These are phyloP conservation scores for Diceros bicornis DNA, from an alignment of 2,797 vertebrate species.

Conservation along the genomic window DNA sequence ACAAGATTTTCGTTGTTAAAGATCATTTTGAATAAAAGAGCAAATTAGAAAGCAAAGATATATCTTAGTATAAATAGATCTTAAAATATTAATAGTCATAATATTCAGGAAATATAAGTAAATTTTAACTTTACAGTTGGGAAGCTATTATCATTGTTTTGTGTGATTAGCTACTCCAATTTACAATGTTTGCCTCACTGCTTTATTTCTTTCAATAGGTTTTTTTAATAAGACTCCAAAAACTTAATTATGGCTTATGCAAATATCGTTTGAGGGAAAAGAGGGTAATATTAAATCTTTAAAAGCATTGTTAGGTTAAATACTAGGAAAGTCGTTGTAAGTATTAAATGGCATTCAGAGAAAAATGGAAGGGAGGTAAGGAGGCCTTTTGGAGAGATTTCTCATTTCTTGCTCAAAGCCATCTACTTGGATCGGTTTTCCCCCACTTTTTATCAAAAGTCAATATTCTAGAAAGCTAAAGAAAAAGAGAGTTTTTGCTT, in stretches of 20 bases:
- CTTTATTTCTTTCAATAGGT: slow-evolving; percentile 83
- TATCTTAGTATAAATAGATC: slow-evolving; percentile 80
- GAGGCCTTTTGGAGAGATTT: neutral
- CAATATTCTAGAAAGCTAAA: slow-evolving; percentile 42
- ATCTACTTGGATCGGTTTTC: slow-evolving; percentile 2
- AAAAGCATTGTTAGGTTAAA: slow-evolving; percentile 84
- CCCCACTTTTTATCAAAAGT: slow-evolving; percentile 39
- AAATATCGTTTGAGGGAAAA: slow-evolving; percentile 85
- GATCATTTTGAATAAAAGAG: slow-evolving; percentile 82
- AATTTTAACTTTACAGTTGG: slow-evolving; percentile 81
- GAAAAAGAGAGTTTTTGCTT: neutral
- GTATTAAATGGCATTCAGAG: slow-evolving; percentile 67
- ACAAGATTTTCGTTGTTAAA: slow-evolving; percentile 80
- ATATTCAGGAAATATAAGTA: slow-evolving; percentile 81
- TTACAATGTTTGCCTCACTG: slow-evolving; percentile 80
- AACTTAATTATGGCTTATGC: slow-evolving; percentile 87
- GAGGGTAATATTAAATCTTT: slow-evolving; percentile 84
- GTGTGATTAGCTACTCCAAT: slow-evolving; percentile 81
- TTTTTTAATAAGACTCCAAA: slow-evolving; percentile 82
- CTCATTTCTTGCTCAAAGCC: neutral
- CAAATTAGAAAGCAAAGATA: slow-evolving; percentile 79
- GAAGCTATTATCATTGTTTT: slow-evolving; percentile 81
- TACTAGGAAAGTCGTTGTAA: slow-evolving; percentile 62
- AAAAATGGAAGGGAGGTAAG: slow-evolving; percentile 24
- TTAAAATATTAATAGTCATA: slow-evolving; percentile 85